phyloP scores from a whole-genome alignment of 2,113 vertebrate species.

The Crocuta crocuta region DNA sequence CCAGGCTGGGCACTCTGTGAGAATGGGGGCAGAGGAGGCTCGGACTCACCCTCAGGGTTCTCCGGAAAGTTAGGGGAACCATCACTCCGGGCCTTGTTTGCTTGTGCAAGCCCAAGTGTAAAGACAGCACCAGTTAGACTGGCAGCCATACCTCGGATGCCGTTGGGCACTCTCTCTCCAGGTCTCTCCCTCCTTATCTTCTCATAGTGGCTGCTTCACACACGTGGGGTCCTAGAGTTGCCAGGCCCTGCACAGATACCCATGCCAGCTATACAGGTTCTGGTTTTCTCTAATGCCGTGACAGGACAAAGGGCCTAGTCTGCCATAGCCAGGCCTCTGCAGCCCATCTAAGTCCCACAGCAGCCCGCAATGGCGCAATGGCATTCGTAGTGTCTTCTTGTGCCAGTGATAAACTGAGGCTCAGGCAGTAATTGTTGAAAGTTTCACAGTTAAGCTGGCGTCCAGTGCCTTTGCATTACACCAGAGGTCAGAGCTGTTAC shows the following conservation, averaged over 20 bases:
- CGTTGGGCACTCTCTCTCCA: neutral
- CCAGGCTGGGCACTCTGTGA: neutral
- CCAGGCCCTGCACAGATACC: neutral
- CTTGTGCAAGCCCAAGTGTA: neutral
- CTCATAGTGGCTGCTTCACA: neutral
- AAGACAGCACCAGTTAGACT: no score
- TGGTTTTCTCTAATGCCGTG: neutral
- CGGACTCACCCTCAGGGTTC: neutral
- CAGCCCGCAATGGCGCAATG: neutral
- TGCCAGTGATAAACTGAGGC: neutral
- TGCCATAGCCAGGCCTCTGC: neutral
- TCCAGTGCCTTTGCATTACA: neutral
- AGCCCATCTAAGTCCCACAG: neutral
- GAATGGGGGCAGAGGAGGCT: neutral
- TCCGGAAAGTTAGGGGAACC: neutral
- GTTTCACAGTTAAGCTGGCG: neutral
- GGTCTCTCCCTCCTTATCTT: neutral
- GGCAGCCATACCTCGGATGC: neutral
- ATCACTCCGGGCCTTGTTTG: neutral
- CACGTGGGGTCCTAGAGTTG: neutral
- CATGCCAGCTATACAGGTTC: fast-evolving
- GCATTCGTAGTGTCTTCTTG: neutral
- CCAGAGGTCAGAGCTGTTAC: neutral
- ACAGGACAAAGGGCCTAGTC: neutral
- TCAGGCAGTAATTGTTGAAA: neutral